Base-by-base conservation (phyloP, 2,888 invertebrate genomes). In the Drosophila fungiperda region DNA sequence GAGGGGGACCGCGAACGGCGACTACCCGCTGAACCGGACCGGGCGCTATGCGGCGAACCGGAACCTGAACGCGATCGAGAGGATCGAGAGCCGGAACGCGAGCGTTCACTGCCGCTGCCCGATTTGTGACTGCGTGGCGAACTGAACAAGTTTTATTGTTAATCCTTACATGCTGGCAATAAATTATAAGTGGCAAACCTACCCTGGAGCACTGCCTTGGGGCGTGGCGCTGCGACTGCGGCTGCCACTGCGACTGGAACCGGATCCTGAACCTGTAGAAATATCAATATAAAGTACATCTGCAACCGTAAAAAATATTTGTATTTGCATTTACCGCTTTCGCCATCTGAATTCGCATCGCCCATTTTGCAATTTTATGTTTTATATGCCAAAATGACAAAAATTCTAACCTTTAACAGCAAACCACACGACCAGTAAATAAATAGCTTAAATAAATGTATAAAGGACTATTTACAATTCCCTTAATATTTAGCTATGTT, bases 181-280 rank as follows among this genome's bases (percentile, higher is more conserved):
- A 57, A 52, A 54, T 45, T 9, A 38, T 26, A 40, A 45, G 50
- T 45, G 11, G 52, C 23, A 74, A 68, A 76, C 72, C 42, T 72
- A 87, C 91, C 84, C 79, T 7, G 84, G 61, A 63, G 88, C 57
- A 78, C 90, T 69, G 79, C 83, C 83, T 79, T 83, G 89, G 8
- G 93, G 92, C 11, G 92, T 90, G 38, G 82, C 89, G 58, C 89
- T 92, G 20, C 90, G 85, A 52, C 92, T 93, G 49, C 80, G 78
- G 65, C 91, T 91, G 40, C 91, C 89, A 66, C 89, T 86, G 59
- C 80, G 88, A 63, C 92, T 91, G 12, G 90, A 91, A 48, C 89
- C 91, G 3, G 93, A 92, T n/a, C 83, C 92, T 3, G 93, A 92
- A 53, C 92, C 93, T 84, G 69, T 5, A 29, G 59, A 36, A 73